Evolutionary conservation across 2,113 vertebrate species (phyloP), one percentile per base, ranked within the genome.

Genomic region (Nansenia antarctica): DNA sequence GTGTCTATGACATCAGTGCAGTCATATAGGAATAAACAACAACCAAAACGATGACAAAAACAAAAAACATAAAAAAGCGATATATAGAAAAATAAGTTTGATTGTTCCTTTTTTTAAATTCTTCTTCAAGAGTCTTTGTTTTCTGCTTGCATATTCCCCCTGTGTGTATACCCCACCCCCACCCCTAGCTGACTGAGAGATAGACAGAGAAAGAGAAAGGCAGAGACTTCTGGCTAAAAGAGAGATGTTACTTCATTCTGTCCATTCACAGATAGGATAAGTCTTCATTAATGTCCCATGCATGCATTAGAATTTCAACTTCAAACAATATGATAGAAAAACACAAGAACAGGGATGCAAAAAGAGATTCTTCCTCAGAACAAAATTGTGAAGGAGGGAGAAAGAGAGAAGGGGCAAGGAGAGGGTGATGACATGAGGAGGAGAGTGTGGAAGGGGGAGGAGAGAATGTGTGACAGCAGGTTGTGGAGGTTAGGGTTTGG

Each of bases 281-380:
- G 58, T 82, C 64, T 61, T 76, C 76, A 61, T 81, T 79, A 85
- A 81, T 72, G 83, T 81, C 81, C 79, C 83, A 81, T 24, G 83
- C 90, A 91, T 91, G 89, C 89, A 86, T 84, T 88, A 85, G 73
- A 88, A 81, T 85, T n/a, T 87, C 86, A 84, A 85, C 82, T 82
- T 76, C 81, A 85, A 88, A 90, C 87, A 76, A 77, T 70, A 84
- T 79, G 81, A 85, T 76, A 83, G 67, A 88, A 88, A 87, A 89
- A 89, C 73, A 82, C 86, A 87, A 87, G 78, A 87, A 84, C 85
- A 82, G 80, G 80, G 86, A 90, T 90, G 88, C 88, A 88, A 88
- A 87, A 86, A 76, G 78, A 86, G 84, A 82, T 80, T 87, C 80
- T 87, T 90, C 83, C 81, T 89, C 77, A 82, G 83, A 85, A n/a